phyloP scores from a whole-genome alignment of 2,113 vertebrate genomes.

The Megatriorchis doriae region DNA sequence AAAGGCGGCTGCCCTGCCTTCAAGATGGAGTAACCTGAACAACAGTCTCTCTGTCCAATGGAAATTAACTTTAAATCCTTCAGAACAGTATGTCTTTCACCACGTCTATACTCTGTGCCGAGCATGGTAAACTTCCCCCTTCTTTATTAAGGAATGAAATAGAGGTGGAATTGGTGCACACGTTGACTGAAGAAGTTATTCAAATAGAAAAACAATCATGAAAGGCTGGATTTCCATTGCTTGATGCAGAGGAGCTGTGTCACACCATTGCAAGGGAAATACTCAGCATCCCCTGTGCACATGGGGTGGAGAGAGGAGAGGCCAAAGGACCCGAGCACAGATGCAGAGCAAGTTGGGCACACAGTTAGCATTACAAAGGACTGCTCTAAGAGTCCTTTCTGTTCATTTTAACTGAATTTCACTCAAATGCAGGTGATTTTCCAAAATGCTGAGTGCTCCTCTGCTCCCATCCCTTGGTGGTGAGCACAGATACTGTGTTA shows the following conservation, averaged over 20 bases:
- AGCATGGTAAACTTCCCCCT: neutral
- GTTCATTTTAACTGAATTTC: neutral
- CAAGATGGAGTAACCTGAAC: neutral
- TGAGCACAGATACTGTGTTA: neutral
- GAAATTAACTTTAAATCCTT: constrained; percentile 30
- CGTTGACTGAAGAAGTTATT: neutral
- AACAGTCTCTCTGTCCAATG: neutral
- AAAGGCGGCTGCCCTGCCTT: neutral
- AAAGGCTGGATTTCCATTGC: neutral
- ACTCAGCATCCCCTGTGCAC: neutral
- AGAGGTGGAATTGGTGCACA: neutral
- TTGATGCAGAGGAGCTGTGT: neutral
- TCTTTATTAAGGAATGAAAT: neutral
- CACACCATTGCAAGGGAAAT: neutral
- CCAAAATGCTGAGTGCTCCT: neutral
- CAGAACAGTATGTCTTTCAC: constrained; percentile 16
- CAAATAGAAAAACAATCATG: neutral
- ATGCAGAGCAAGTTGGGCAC: neutral
- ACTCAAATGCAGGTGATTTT: neutral
- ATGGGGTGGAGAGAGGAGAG: neutral
- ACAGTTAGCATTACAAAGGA: neutral
- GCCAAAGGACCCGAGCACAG: neutral
- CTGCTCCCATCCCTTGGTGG: neutral
- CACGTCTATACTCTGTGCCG: rapidly evolving
- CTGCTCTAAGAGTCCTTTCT: neutral